Percentiles rank a stretch among this genome's conserved stretches.
These are phyloP conservation scores for Tiliqua scincoides DNA, from an alignment of 2,113 vertebrate genomes.

Conservation along the genomic window DNA sequence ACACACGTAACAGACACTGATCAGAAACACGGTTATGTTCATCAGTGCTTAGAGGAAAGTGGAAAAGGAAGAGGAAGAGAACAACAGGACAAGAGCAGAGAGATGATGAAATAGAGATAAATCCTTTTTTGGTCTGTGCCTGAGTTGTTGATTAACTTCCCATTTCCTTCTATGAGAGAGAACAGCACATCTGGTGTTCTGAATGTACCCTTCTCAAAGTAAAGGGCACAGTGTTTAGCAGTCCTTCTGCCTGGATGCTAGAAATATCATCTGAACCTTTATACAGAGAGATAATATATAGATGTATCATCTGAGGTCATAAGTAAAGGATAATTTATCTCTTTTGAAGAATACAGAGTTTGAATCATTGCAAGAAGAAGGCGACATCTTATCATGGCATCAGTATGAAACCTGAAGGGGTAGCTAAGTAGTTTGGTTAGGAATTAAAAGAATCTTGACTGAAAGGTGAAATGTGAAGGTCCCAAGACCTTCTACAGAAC, in stretches of 20 bases:
- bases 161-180: conserved; percentile 6
- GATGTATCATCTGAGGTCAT: background rate
- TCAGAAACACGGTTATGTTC: background rate
- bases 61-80: background rate
- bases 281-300: conserved; percentile 13
- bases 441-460: background rate
- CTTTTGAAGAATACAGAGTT: background rate
- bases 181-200: conserved; percentile 28
- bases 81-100: background rate
- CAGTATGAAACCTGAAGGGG: background rate
- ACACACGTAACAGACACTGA: background rate
- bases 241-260: conserved; percentile 10
- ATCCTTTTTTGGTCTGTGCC: background rate
- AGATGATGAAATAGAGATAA: background rate
- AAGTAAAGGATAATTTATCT: background rate
- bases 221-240: conserved; percentile 17
- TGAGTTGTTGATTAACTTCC: conserved; percentile 22
- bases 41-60: background rate
- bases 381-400: background rate
- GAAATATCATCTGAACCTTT: conserved; percentile 30
- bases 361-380: background rate
- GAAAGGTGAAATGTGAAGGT: background rate
- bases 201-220: conserved; percentile 27
- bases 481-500: background rate
- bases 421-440: background rate